These are phyloP conservation scores for Podarcis cretensis DNA, from an alignment of 2,113 vertebrate species.

Conservation along the genomic window DNA sequence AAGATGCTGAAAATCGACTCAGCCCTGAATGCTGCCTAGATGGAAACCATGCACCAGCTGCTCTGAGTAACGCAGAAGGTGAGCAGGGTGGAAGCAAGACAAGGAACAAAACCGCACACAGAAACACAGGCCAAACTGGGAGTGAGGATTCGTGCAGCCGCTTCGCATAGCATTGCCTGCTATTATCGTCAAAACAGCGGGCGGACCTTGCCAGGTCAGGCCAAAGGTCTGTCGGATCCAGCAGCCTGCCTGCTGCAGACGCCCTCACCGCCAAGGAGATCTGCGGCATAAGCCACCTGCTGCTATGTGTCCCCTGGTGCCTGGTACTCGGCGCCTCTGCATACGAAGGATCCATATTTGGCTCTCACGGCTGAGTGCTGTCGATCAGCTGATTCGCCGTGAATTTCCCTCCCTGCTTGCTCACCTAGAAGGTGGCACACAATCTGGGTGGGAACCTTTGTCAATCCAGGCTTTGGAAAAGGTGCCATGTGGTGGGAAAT, in stretches of 20 bases:
- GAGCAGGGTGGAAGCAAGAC: not conserved
- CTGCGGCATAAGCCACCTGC: not conserved
- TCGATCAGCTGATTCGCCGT: too few species aligned
- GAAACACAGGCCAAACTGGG: not conserved
- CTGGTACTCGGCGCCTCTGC: not conserved
- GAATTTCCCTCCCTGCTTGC: not conserved
- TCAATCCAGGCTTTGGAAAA: constrained; percentile 46
- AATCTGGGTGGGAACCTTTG: constrained; percentile 13
- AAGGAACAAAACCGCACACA: not conserved
- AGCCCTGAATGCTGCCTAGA: not conserved
- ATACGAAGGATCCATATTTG: not conserved
- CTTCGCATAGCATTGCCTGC: not conserved
- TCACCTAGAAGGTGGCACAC: not conserved
- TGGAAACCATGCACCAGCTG: not conserved
- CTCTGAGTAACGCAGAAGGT: not conserved
- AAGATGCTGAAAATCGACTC: not conserved
- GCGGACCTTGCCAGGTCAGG: not conserved
- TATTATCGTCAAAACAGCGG: not conserved
- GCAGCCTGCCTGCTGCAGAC: not conserved
- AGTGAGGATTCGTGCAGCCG: not conserved
- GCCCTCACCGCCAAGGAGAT: too few species aligned
- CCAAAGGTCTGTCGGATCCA: not conserved
- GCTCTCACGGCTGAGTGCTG: not conserved
- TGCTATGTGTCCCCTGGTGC: not conserved
- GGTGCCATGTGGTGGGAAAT: not conserved